Evolutionary conservation across 2,888 invertebrate genomes (phyloP).

Genomic region (Eustalomyia histrio): DNA sequence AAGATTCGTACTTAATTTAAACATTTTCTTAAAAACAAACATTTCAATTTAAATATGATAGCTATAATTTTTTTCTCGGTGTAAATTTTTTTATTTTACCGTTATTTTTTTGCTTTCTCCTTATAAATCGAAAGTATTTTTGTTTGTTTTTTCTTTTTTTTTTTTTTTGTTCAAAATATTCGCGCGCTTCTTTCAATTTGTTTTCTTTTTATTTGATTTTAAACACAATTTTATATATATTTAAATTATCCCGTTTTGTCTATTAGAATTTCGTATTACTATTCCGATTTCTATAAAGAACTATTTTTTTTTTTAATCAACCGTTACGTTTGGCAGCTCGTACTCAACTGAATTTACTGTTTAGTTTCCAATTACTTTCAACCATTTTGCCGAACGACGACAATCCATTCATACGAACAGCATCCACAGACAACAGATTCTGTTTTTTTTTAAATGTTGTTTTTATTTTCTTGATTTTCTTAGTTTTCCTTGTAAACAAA

Average conservation of each 20-base stretch:
- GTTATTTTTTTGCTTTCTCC: conserved; percentile 34
- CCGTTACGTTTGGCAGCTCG: conserved; percentile 71
- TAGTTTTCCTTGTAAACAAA: conserved; percentile 42
- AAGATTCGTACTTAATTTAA: no score
- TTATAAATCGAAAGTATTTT: conserved; percentile 36
- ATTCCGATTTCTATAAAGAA: conserved; percentile 26
- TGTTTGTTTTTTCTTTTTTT: no score
- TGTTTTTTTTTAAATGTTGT: conserved; percentile 41
- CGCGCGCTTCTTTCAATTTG: conserved; percentile 53
- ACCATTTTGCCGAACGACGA: conserved; percentile 57
- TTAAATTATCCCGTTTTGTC: conserved; percentile 35
- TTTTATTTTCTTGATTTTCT: conserved; percentile 9
- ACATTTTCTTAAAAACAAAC: no score
- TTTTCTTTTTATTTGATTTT: conserved; percentile 17
- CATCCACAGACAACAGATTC: conserved; percentile 55
- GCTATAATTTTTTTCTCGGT: conserved; percentile 6
- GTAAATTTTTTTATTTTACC: conserved; percentile 48
- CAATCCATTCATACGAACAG: conserved; percentile 47
- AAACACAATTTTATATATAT: background rate
- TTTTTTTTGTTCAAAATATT: conserved; percentile 19
- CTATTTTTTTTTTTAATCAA: conserved; percentile 54
- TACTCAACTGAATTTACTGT: conserved; percentile 71
- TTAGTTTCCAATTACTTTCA: conserved; percentile 61
- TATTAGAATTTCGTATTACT: conserved; percentile 26
- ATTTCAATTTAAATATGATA: no score